These are phyloP conservation scores for Yponomeuta sedellus DNA, from an alignment of 2,888 invertebrate genomes.

Conservation along the genomic window DNA sequence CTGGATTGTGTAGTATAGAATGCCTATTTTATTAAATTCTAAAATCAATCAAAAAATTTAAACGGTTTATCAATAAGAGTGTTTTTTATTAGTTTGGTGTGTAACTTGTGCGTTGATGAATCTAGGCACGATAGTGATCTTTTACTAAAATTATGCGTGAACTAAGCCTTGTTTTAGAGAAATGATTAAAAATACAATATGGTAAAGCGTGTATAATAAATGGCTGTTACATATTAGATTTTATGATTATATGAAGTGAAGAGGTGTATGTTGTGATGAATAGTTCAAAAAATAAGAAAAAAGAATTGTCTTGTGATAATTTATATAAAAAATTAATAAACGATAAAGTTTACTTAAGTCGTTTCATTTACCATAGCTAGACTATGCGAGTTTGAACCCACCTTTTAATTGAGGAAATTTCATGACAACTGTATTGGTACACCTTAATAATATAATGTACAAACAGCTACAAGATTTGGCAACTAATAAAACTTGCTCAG, in stretches of 20 bases:
- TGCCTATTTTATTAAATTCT: constrained; percentile 6
- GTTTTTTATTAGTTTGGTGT: background rate
- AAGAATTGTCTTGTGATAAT: constrained; percentile 70
- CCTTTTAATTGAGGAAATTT: too few species aligned
- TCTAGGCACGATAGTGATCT: background rate
- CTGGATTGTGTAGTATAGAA: too few species aligned
- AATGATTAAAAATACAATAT: constrained; percentile 26
- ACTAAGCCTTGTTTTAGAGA: constrained; percentile 62
- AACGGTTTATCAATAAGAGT: background rate
- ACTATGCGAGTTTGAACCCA: background rate
- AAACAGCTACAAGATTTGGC: too few species aligned
- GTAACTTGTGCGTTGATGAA: background rate
- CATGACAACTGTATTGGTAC: too few species aligned
- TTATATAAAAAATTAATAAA: constrained; percentile 74
- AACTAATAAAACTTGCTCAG: too few species aligned
- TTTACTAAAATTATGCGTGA: constrained; percentile 13
- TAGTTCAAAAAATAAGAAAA: constrained; percentile 68
- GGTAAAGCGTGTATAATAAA: constrained; percentile 49
- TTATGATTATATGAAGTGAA: constrained; percentile 44
- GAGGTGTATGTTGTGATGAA: constrained; percentile 71
- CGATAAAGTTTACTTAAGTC: constrained; percentile 59
- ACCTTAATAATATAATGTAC: too few species aligned
- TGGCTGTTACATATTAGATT: constrained; percentile 64
- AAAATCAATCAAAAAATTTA: background rate
- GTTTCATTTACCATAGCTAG: constrained; percentile 16